These are phyloP conservation scores for Ctenodactylus gundi DNA, from an alignment of 2,113 vertebrate species.

Conservation along the genomic window DNA sequence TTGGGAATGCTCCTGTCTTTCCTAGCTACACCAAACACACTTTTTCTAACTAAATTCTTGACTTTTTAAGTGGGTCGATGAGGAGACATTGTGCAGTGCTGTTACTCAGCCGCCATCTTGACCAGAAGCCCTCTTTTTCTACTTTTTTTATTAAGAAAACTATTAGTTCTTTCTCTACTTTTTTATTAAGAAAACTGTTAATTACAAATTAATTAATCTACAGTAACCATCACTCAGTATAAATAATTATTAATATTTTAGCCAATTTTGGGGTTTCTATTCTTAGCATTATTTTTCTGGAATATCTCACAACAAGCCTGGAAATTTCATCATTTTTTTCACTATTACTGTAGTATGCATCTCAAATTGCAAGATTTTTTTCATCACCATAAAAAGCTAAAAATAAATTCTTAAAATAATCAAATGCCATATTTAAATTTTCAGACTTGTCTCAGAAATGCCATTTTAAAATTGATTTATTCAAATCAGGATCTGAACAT, in stretches of 20 bases:
- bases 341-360: conserved; percentile 5
- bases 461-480: conserved; percentile 18
- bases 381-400: neutral
- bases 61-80: too few relatives aligned
- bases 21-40: too few relatives aligned
- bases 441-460: neutral
- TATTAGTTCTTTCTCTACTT: neutral
- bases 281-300: neutral
- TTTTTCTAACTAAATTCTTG: too few relatives aligned
- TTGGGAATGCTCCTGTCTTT: too few relatives aligned
- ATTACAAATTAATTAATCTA: neutral
- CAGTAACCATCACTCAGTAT: neutral
- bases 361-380: neutral
- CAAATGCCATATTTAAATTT: conserved; percentile 8
- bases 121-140: too few relatives aligned
- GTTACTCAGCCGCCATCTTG: too few relatives aligned
- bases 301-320: conserved; percentile 29
- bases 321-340: neutral
- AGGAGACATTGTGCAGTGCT: too few relatives aligned
- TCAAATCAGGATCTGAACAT: neutral
- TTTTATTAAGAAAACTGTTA: conserved; percentile 18
- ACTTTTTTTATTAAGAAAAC: too few relatives aligned
- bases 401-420: conserved; percentile 20
- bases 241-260: conserved; percentile 15
- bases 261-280: neutral